Evolutionary conservation across 2,888 invertebrate genomes (phyloP), one percentile per base, ranked within the genome.

Genomic region (Pollenia griseotomentosa): DNA sequence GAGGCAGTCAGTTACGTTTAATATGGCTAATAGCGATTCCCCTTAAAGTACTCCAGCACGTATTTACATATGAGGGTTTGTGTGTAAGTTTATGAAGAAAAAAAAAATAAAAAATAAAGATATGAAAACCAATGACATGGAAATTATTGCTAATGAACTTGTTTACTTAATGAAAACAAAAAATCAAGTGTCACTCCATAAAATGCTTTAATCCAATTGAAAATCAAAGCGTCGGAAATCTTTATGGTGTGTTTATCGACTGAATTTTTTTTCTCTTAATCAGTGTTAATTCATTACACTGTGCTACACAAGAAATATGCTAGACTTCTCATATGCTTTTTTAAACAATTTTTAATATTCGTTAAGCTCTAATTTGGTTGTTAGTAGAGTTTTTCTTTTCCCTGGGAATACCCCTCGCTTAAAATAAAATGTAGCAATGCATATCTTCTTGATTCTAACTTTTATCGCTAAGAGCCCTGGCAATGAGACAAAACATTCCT

Each of bases 81-180:
- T 73, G 23, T 46, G 16, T 55, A 11, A n/a, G 4, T 55, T 33
- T 40, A 19, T 57, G 11, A 14, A 61, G 51, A 51, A 46, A 14
- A 61, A 61, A 51, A 46, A 57, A n/a, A 16, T 66, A 46, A 48
- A 16, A 57, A 44, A 82, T 74, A 12, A 74, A 74, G 87, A 82
- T 81, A 78, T 87, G 65, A 87, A 84, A 87, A 70, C 78, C 77
- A 87, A 87, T 82, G 81, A 53, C 61, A 74, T 75, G 81, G 78
- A 87, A 87, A 82, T 82, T 63, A 87, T 83, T 87, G 78, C 73
- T 74, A 82, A 87, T 84, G 77, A 87, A 87, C 75, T 84, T 81
- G 73, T 77, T 77, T 63, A 65, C 42, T 87, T 84, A 81, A 80
- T 80, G 75, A 86, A 77, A 55, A 65, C 8, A 40, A 5, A 16